Percentiles rank a stretch among this genome's conserved stretches.
phyloP scores from a whole-genome alignment of 2,797 vertebrate genomes.

The Scomberomorus guttatus region DNA sequence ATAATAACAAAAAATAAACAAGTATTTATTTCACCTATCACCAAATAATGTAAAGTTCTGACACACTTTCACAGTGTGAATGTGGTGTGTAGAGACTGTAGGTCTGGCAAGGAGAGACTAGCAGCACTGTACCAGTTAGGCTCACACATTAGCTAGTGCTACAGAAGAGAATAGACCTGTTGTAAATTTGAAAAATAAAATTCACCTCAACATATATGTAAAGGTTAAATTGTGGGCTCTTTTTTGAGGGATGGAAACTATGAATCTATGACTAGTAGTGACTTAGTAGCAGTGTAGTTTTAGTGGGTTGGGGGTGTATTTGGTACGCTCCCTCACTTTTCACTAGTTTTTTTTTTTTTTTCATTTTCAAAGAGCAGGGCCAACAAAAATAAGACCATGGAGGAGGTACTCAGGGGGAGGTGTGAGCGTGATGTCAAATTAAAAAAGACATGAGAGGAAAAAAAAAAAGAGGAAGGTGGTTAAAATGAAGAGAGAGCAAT shows the following conservation, averaged over 20 bases:
- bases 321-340: slow-evolving; percentile 8
- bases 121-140: neutral
- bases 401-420: neutral
- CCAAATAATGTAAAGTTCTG: neutral
- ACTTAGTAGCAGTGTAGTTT: neutral
- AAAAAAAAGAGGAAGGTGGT: slow-evolving; percentile 32
- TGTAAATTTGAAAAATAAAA: slow-evolving; percentile 42
- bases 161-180: slow-evolving; percentile 6
- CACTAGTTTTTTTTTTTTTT: neutral
- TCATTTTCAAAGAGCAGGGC: slow-evolving; percentile 36
- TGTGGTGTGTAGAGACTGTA: slow-evolving; percentile 1
- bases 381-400: slow-evolving; percentile 34
- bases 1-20: too few species aligned
- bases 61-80: neutral
- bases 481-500: slow-evolving; percentile 15
- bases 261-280: slow-evolving; percentile 29
- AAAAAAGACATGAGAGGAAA: neutral
- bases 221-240: slow-evolving; percentile 15
- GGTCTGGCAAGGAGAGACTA: neutral
- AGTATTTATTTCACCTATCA: neutral
- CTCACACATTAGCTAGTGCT: neutral
- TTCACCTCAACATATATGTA: slow-evolving; percentile 17
- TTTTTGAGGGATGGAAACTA: slow-evolving; percentile 45
- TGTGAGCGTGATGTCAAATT: slow-evolving; percentile 28
- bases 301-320: slow-evolving; percentile 10